Base-by-base conservation (phyloP, 2,113 vertebrate species). In the Collichthys lucidus region DNA sequence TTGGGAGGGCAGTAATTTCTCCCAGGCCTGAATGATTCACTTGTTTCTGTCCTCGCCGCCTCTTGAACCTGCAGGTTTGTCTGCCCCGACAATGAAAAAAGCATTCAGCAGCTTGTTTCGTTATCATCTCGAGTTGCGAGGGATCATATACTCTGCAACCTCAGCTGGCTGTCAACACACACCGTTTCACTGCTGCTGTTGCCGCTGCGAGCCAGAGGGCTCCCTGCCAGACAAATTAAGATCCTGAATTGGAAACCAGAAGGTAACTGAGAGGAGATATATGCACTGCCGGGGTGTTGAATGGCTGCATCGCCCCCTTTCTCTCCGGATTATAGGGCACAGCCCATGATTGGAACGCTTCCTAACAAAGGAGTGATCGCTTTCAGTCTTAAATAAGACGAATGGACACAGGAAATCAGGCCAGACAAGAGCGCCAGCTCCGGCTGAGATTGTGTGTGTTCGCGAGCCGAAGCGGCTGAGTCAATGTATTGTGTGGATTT, bases 171-270 rank as follows among this genome's bases (percentile, higher is more conserved):
- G 86, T 90, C 84, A 79, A 69, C 87, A 44, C 85, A 9, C 35
- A 15, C 59, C 35, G 35, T 46, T 46, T 46, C 44, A 14, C 44
- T 46, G 44, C 24, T 29, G 60, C 69, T 50, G 65, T 12, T 79
- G 80, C 57, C 44, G 64, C 61, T 19, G 67, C 70, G 64, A 69
- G 87, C 80, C 77, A 81, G 57, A 20, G 82, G 92, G 88, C 88
- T 63, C 29, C 14, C 81, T 80, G 82, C 82, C 89, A 90, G 76
- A 79, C 84, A 82, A 80, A 89, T 92, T 75, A 86, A 80, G 84
- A 82, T 70, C 82, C 82, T 20, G 86, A 92, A 88, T 89, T 82
- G 85, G 79, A 88, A 81, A 81, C 55, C 69, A 87, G 80, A 79
- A 80, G 79, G 75, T 73, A 87, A 85, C 77, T n/a, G 80, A 85